A percentile compares a stretch with the other conserved stretches of the same genome.
phyloP scores from a whole-genome alignment of 2,113 vertebrate genomes.

The Ploceus nigricollis region DNA sequence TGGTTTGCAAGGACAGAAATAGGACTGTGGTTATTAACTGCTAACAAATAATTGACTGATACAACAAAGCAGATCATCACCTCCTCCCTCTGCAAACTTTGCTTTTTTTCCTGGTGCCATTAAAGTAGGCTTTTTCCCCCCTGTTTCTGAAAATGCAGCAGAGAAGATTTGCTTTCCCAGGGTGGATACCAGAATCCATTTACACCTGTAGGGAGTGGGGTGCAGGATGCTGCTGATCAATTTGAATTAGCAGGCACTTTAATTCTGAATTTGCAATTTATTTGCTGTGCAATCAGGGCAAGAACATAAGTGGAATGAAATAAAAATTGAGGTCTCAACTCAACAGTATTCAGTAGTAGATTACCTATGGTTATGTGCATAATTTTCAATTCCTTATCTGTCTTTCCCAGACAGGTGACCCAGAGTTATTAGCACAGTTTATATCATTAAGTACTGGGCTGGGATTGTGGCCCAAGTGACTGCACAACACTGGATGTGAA shows the following conservation, averaged over 20 bases:
- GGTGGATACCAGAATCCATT: not conserved
- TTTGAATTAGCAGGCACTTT: constrained; percentile 16
- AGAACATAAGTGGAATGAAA: constrained; percentile 12
- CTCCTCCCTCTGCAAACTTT: constrained; percentile 28
- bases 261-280: constrained; percentile 45
- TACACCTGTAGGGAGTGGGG: not conserved
- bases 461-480: constrained; percentile 30
- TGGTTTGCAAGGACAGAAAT: constrained; percentile 25
- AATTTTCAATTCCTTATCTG: constrained; percentile 74
- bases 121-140: not conserved
- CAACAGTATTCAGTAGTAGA: constrained; percentile 30
- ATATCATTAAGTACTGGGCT: constrained; percentile 55
- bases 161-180: not conserved
- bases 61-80: constrained; percentile 45
- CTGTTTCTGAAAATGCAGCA: not conserved
- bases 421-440: constrained; percentile 68
- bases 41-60: constrained; percentile 40
- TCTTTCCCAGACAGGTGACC: constrained; percentile 70
- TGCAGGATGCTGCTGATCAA: not conserved
- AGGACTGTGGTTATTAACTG: constrained; percentile 33
- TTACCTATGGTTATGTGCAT: constrained; percentile 53
- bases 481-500: not conserved
- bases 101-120: not conserved
- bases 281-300: constrained; percentile 34
- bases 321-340: constrained; percentile 33